A percentile compares a stretch with the other conserved stretches of the same genome.
These are phyloP conservation scores for Acanthopagrus latus DNA, from an alignment of 2,797 vertebrate species.

Conservation along the genomic window DNA sequence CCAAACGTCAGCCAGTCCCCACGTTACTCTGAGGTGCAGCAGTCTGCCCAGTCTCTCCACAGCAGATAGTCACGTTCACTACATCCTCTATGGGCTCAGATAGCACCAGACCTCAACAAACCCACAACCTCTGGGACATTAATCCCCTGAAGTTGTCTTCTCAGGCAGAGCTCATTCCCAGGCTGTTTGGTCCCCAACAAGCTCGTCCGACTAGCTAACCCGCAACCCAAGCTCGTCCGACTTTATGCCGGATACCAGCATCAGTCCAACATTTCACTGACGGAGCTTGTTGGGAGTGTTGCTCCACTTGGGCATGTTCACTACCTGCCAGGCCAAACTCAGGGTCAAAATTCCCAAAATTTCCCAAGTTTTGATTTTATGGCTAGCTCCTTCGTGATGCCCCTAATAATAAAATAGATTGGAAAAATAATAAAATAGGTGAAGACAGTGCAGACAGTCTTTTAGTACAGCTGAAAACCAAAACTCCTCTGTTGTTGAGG, in stretches of 20 bases:
- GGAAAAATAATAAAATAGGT: no score
- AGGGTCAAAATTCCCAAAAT: neutral
- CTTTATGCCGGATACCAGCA: neutral
- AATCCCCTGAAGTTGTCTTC: neutral
- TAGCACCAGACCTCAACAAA: neutral
- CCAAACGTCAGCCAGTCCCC: no score
- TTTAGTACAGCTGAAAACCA: no score
- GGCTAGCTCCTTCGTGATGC: neutral
- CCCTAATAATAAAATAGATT: no score
- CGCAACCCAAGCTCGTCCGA: neutral
- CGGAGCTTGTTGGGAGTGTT: conserved; percentile 2
- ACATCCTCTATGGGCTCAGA: neutral
- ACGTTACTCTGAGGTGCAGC: no score
- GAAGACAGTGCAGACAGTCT: neutral
- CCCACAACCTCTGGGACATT: neutral
- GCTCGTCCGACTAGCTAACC: conserved; percentile 5
- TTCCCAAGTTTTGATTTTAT: neutral
- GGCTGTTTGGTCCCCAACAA: conserved; percentile 19
- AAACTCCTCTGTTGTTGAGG: no score
- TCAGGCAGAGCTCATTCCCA: conserved; percentile 23
- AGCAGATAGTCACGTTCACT: neutral
- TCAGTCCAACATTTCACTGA: neutral
- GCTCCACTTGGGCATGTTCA: neutral
- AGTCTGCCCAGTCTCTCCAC: neutral
- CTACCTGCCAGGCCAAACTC: conserved; percentile 17